Evolutionary conservation across 2,888 invertebrate genomes (phyloP).

Genomic region (Cheilosia urbana): DNA sequence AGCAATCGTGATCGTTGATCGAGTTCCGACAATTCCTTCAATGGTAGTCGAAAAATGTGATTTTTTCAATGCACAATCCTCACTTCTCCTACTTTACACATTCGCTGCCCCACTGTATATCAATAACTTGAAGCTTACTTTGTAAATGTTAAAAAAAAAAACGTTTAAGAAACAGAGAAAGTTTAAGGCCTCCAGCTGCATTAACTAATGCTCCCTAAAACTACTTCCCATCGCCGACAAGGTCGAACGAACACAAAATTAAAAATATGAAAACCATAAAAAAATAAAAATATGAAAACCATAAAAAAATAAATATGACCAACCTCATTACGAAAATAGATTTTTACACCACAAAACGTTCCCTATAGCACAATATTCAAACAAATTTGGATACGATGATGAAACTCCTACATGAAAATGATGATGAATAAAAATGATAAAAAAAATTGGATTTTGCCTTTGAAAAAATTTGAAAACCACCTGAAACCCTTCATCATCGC

Average conservation of each 20-base stretch:
- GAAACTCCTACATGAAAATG: slow-evolving; percentile 4
- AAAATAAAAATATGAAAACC: slow-evolving; percentile 4
- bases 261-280: slow-evolving; percentile 13
- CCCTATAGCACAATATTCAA: not conserved
- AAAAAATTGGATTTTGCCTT: not conserved
- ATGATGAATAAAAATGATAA: not conserved
- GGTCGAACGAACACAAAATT: not conserved
- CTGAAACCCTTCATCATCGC: not conserved
- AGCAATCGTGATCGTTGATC: too few relatives aligned
- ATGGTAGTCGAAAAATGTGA: too few relatives aligned
- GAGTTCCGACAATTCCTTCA: too few relatives aligned
- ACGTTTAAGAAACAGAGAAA: too few relatives aligned
- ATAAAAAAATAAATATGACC: slow-evolving; percentile 7
- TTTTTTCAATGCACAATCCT: too few relatives aligned
- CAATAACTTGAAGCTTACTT: too few relatives aligned
- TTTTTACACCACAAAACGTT: slow-evolving; percentile 31
- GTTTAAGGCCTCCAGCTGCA: not conserved
- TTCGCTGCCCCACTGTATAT: too few relatives aligned
- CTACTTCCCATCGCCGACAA: not conserved
- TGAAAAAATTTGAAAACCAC: not conserved
- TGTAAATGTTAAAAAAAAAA: too few relatives aligned
- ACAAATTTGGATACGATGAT: slow-evolving; percentile 3
- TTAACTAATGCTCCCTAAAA: not conserved
- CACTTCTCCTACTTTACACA: too few relatives aligned
- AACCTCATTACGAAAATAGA: slow-evolving; percentile 20